Conservation (phyloP, 2,113 vertebrate genomes). For the Zosterops borbonicus region DNA sequence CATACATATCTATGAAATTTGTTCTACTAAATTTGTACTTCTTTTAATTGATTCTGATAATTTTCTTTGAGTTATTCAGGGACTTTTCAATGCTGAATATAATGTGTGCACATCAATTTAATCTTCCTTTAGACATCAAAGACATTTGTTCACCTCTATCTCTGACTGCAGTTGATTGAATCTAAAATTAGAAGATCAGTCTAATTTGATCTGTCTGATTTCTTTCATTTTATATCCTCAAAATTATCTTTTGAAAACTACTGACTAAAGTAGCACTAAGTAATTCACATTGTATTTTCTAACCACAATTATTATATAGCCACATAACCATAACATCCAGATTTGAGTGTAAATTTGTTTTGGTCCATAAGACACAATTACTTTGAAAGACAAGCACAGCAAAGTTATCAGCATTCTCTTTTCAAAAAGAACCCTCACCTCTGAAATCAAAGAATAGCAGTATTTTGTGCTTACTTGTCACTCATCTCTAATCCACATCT, state of each 20-base stretch:
- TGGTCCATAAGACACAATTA: neutral
- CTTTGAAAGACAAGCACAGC: neutral
- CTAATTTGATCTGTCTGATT: neutral
- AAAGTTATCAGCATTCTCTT: neutral
- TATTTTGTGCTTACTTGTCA: neutral
- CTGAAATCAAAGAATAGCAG: neutral
- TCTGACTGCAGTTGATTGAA: neutral
- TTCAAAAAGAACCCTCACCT: rapidly evolving
- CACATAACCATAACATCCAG: neutral
- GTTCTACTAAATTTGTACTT: neutral
- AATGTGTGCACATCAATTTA: neutral
- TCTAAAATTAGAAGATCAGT: neutral
- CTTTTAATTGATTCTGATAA: neutral
- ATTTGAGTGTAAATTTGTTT: neutral
- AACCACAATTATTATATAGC: neutral
- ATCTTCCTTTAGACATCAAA: neutral
- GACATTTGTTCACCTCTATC: neutral
- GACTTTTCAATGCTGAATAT: neutral
- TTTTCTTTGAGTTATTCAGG: neutral
- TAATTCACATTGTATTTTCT: neutral
- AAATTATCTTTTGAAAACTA: neutral
- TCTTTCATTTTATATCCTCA: neutral
- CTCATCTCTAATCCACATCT: neutral
- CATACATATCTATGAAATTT: neutral
- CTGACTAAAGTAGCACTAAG: neutral